Conservation (phyloP, 2,888 invertebrate species). For the Ormia ochracea region DNA sequence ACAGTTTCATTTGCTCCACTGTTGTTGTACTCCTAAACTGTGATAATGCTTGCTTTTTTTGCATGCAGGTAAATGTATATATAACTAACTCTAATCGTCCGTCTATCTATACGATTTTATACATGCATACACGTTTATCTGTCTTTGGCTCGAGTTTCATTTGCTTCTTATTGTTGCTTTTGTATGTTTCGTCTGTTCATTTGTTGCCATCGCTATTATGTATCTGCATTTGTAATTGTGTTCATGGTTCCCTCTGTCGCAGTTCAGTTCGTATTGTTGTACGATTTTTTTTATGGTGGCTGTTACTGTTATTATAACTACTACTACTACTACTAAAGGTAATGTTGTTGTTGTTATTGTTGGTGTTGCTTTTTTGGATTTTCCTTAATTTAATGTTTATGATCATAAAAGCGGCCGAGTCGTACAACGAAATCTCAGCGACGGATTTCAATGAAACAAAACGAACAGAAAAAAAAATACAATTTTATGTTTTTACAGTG, state of each 20-base stretch:
- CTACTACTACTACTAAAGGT: too few relatives aligned
- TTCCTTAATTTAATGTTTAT: slow-evolving; percentile 41
- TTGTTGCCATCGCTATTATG: slow-evolving; percentile 30
- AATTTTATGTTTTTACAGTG: slow-evolving; percentile 18
- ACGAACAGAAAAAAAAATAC: neutral
- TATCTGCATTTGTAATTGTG: slow-evolving; percentile 32
- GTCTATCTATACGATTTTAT: slow-evolving; percentile 7
- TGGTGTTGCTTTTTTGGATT: slow-evolving; percentile 4
- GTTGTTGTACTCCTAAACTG: neutral
- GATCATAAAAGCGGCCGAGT: slow-evolving; percentile 35
- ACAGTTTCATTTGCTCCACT: neutral
- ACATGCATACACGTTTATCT: slow-evolving; percentile 1
- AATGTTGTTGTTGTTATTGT: slow-evolving; percentile 14
- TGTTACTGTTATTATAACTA: slow-evolving; percentile 8
- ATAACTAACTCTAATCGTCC: slow-evolving; percentile 29
- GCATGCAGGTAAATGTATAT: slow-evolving; percentile 36
- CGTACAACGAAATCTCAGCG: slow-evolving; percentile 46
- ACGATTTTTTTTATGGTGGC: neutral
- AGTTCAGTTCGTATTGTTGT: slow-evolving; percentile 11
- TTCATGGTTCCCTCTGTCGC: slow-evolving; percentile 17
- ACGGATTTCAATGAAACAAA: slow-evolving; percentile 7
- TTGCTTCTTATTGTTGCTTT: slow-evolving; percentile 18
- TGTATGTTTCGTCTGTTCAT: slow-evolving; percentile 15
- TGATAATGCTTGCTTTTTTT: slow-evolving; percentile 4
- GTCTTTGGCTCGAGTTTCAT: slow-evolving; percentile 26